Percentiles rank a stretch among this genome's conserved stretches.
phyloP scores from a whole-genome alignment of 1,140 invertebrate genomes.

The Pararge aegeria region DNA sequence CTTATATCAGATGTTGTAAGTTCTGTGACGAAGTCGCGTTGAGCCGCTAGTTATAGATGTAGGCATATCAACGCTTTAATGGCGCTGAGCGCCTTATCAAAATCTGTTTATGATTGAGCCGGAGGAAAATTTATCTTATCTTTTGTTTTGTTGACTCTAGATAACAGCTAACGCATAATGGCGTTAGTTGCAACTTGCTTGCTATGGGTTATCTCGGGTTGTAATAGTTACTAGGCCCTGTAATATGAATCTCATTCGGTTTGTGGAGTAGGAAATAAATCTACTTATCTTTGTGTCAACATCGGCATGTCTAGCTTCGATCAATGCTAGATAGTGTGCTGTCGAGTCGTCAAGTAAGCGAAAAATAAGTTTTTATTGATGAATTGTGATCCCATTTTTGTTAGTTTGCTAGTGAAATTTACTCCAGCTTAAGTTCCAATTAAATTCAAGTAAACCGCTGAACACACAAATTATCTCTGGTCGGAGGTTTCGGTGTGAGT shows the following conservation, averaged over 20 bases:
- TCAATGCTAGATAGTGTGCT: too few species aligned
- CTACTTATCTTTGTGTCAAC: too few species aligned
- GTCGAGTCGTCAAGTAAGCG: too few species aligned
- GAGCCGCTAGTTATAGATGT: background rate
- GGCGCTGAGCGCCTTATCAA: background rate
- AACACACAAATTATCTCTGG: too few species aligned
- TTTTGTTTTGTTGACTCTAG: slow-evolving; percentile 38
- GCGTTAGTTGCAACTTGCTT: slow-evolving; percentile 41
- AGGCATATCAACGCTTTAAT: background rate
- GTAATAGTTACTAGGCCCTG: slow-evolving; percentile 40
- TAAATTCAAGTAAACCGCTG: too few species aligned
- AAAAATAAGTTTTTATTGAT: too few species aligned
- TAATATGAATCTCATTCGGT: background rate
- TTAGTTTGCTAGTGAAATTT: too few species aligned
- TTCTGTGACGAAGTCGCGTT: background rate
- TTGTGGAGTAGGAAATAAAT: background rate
- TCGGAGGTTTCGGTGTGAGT: too few species aligned
- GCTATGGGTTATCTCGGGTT: slow-evolving; percentile 46
- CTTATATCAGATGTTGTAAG: too few species aligned
- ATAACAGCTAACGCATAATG: slow-evolving; percentile 39
- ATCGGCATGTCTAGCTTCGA: too few species aligned
- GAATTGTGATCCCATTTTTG: too few species aligned
- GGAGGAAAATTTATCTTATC: slow-evolving; percentile 71
- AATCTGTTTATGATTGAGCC: slow-evolving; percentile 23
- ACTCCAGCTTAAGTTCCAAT: too few species aligned